Base-by-base conservation (phyloP, 2,888 invertebrate species). In the Lepidocyrtinus sp. region DNA sequence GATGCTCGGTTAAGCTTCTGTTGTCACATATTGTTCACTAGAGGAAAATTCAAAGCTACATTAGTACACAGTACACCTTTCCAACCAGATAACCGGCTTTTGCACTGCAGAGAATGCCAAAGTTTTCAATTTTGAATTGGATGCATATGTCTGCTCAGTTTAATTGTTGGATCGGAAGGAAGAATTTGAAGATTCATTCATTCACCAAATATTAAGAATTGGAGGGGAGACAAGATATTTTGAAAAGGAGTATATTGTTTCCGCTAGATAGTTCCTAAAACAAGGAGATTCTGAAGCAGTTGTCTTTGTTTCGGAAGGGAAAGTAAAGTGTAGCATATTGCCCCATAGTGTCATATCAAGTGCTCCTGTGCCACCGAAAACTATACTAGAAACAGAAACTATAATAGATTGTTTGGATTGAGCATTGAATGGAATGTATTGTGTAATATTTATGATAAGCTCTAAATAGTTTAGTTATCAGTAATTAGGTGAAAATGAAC, bases 21-120 rank as follows among this genome's bases (percentile, higher is more conserved):
- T 50, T 69, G 69, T 69, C 69, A 69, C 69, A 69, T 69, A 69
- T 69, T 69, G 69, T 69, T 69, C 69, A 55, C 45, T n/a, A 24
- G 25, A 19, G 46, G n/a, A 63, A 17, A 24, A 3, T 36, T 36
- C 24, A 17, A 21, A n/a, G 26, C 19, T 22, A 21, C 25, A 24
- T 25, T 15, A 21, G 2, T 25, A 15, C 21, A 26, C 61, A 46
- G 45, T 45, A 27, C 27, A 15, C 12, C 55, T 45, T 62, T 69
- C 22, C 19, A 21, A 9, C 21, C 7, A 36, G 68, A 67, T 15
- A 74, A 68, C 75, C 75, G 75, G 75, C 75, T 75, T 75, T 61
- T 45, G 24, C 61, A 3, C 3, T 12, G n/a, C 55, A 7, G 36
- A 36, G 12, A 36, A 36, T n/a, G 36, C 5, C 36, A 36, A 36